These are phyloP conservation scores for Hystrix brachyura DNA, from an alignment of 2,113 vertebrate species.

Conservation along the genomic window DNA sequence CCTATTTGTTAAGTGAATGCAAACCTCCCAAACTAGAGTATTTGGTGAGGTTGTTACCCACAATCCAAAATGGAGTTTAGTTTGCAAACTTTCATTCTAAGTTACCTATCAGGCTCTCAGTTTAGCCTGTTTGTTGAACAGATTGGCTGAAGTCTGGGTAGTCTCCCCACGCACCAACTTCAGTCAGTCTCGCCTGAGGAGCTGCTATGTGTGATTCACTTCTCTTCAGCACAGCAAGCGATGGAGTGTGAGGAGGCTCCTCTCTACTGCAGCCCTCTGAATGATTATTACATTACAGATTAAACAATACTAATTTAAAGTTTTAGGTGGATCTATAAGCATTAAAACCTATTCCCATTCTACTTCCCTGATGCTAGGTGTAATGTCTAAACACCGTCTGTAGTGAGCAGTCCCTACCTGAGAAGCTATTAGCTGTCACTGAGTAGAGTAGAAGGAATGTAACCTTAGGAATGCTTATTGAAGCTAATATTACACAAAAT, in stretches of 20 bases:
- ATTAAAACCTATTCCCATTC: background rate
- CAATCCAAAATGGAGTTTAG: background rate
- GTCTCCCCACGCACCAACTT: background rate
- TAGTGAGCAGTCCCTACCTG: background rate
- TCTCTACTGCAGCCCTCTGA: background rate
- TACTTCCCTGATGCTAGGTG: background rate
- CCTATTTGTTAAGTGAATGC: background rate
- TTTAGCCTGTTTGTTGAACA: background rate
- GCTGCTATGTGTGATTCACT: background rate
- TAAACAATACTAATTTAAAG: slow-evolving; percentile 1
- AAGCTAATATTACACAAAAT: slow-evolving; percentile 16
- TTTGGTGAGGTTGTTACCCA: background rate
- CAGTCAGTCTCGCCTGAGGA: background rate
- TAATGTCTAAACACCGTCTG: background rate
- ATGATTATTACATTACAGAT: background rate
- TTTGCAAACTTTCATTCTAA: background rate
- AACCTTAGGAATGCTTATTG: slow-evolving; percentile 42
- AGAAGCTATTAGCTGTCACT: background rate
- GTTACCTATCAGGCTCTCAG: background rate
- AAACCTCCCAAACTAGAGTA: background rate
- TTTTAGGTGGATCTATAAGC: background rate
- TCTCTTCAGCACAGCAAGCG: background rate
- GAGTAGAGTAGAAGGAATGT: slow-evolving; percentile 23
- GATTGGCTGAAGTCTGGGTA: background rate
- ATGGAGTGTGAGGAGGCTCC: background rate